Evolutionary conservation across 2,113 vertebrate genomes (phyloP), one percentile per base, ranked within the genome.

Genomic region (Peromyscus polionotus): DNA sequence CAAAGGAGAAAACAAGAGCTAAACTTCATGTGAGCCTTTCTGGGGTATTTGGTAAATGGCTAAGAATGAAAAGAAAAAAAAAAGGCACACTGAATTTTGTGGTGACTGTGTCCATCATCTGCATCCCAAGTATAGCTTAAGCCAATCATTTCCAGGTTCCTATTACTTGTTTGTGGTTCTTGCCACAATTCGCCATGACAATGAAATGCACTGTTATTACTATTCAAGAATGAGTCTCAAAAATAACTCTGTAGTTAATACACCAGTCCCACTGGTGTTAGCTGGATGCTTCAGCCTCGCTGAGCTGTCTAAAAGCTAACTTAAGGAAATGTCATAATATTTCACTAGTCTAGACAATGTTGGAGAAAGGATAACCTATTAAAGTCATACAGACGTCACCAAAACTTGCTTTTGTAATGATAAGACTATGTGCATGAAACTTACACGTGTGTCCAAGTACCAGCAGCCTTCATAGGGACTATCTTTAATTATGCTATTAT

Each of bases 121-220:
- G 9, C 4, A 72, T 87, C 54, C 61, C 80, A 91, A 87, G 10
- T 42, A 65, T 11, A 54, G n/a, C 45, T 31, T 5, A 81, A 83
- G 1, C 31, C 11, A 1, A 12, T 87, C 63, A 51, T 14, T 86
- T 89, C 45, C 54, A 91, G 39, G 4, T 51, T 70, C 42, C 1
- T 9, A 26, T 72, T 81, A 83, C 51, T n/a, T 84, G 3, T 42
- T 77, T 89, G 57, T 73, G 90, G 16, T 93, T 97, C 31, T 91
- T 68, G 75, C 5, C 61, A 75, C 72, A 96, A 89, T 31, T 16
- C 28, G 12, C 77, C 88, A 79, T 68, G 79, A 95, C 88, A 83
- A 48, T 36, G 20, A 93, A 91, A 93, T 73, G 17, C 22, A 10
- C 67, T 36, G 4, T 45, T 31, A 63, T 28, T 84, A 70, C 12